These are phyloP conservation scores for Tetragonula carbonaria DNA, from an alignment of 2,888 invertebrate species.

Conservation along the genomic window DNA sequence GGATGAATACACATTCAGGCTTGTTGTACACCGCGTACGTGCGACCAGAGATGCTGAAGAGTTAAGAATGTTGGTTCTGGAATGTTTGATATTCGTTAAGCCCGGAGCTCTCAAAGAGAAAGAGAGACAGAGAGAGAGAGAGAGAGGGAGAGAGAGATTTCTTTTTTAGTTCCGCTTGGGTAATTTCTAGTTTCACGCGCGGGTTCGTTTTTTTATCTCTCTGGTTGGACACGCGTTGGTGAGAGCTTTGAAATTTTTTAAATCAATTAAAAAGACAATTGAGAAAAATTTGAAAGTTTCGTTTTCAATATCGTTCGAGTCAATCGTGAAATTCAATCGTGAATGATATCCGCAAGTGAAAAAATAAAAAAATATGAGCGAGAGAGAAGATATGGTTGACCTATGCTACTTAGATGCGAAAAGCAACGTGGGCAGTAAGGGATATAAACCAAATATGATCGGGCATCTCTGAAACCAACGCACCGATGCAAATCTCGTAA, in stretches of 20 bases:
- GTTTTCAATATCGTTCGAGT: background rate
- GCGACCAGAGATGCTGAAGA: background rate
- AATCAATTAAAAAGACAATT: background rate
- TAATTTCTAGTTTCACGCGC: background rate
- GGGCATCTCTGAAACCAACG: background rate
- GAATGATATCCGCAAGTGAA: background rate
- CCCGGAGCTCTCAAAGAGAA: background rate
- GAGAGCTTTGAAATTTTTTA: background rate
- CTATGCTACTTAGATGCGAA: background rate
- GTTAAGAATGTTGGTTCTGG: conserved; percentile 6
- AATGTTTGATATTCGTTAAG: conserved; percentile 36
- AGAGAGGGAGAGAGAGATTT: background rate
- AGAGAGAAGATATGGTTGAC: conserved; percentile 10
- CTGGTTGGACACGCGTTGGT: background rate
- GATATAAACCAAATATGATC: background rate
- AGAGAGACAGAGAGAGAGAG: background rate
- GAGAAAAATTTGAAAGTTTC: no score
- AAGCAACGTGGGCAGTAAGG: background rate
- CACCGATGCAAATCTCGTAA: background rate
- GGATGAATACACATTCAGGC: background rate
- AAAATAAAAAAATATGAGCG: background rate
- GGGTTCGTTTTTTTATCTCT: background rate
- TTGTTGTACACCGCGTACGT: background rate
- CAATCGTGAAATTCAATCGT: background rate
- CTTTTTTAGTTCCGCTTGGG: background rate